Evolutionary conservation across 1,140 invertebrate species (phyloP).

Genomic region (Heliconius himera): DNA sequence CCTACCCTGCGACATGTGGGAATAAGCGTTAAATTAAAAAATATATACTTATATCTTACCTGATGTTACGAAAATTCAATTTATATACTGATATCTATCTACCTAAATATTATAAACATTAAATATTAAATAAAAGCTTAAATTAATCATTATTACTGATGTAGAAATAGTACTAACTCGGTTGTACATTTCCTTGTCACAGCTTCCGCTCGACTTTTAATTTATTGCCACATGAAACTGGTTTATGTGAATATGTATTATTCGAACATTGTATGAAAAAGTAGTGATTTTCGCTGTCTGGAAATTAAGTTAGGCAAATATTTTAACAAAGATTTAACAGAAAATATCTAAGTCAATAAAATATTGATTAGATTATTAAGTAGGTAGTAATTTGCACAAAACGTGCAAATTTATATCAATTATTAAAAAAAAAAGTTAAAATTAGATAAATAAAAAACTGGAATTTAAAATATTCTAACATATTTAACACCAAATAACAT

Average conservation of each 20-base stretch:
- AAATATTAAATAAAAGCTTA: conserved; percentile 6
- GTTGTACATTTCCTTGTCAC: conserved; percentile 36
- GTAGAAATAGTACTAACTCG: conserved; percentile 19
- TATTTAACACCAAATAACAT: background rate
- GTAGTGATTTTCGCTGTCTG: background rate
- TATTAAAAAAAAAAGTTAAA: too few relatives aligned
- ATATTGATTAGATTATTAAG: too few relatives aligned
- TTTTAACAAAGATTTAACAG: too few relatives aligned
- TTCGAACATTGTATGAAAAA: background rate
- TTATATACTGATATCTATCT: too few relatives aligned
- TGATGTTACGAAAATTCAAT: too few relatives aligned
- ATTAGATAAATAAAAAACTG: too few relatives aligned
- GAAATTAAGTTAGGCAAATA: background rate
- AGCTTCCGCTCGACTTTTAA: conserved; percentile 35
- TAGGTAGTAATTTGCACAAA: too few relatives aligned
- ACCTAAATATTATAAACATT: background rate
- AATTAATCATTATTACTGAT: conserved; percentile 17
- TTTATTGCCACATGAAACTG: conserved; percentile 32
- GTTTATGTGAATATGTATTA: conserved; percentile 24
- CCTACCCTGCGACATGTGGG: too few relatives aligned
- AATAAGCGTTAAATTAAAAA: too few relatives aligned
- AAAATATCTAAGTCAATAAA: too few relatives aligned
- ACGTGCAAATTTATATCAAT: too few relatives aligned
- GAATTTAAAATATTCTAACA: background rate
- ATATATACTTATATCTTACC: background rate